Base-by-base conservation (phyloP, 2,113 vertebrate genomes). In the Bubo scandiacus region DNA sequence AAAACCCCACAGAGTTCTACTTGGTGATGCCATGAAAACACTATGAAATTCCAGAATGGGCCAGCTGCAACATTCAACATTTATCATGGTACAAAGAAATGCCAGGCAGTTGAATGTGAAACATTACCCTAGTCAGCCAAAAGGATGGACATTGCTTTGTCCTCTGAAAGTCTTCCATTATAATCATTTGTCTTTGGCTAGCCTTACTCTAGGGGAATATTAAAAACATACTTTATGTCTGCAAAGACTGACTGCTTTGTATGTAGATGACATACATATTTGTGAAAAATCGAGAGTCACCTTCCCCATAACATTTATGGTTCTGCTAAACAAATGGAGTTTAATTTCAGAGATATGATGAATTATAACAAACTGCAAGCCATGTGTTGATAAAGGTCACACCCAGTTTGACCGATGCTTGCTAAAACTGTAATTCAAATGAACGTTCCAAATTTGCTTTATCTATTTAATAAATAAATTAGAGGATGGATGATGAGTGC, bases 91-190 rank as follows among this genome's bases (percentile, higher is more conserved):
- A 43, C 62, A 75, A 58, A 84, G 77, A 75, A 91, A 87, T 73
- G 77, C 62, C 88, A 92, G 67, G 61, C 66, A 85, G 54, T 6
- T 73, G 81, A 85, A 86, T 55, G 81, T 85, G 78, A 95, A 94
- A 42, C 61, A 89, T 91, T 89, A 78, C 81, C n/a, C 57, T 7
- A 54, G 70, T 70, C 86, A 89, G 86, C 34, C 86, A 89, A 66
- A 94, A 91, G 66, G 74, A 90, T 91, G 91, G 86, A 89, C 62
- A 0, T 43, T 51, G 22, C n/a, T 92, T 81, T 80, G 78, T 89
- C 87, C 87, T 95, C 88, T 92, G 81, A 75, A 96, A 91, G 54
- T 43, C 45, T 94, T 89, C 88, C 66, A 85, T 92, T 66, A 49
- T 62, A 29, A 62, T 38, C 2, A 52, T 92, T 94, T 84, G 26